Evolutionary conservation across 2,113 vertebrate genomes (phyloP).

Genomic region (Odontesthes bonariensis): DNA sequence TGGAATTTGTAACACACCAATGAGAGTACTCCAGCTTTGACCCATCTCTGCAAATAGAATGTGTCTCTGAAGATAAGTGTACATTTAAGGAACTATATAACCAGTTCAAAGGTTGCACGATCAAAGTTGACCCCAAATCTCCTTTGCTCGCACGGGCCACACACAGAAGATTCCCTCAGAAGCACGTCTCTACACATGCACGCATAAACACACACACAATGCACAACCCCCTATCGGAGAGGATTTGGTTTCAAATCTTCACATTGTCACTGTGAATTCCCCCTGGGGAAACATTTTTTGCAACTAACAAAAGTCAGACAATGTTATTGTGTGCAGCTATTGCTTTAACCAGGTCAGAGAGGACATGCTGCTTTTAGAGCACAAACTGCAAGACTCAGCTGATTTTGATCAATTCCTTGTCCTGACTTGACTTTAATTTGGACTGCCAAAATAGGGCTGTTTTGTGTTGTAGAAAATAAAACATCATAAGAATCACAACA

Average conservation of each 20-base stretch:
- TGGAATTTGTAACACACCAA: constrained; percentile 72
- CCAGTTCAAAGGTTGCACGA: constrained; percentile 19
- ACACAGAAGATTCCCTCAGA: constrained; percentile 1
- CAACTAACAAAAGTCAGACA: constrained; percentile 43
- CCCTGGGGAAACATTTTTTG: constrained; percentile 19
- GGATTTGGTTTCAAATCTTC: constrained; percentile 27
- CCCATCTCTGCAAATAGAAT: constrained; percentile 57
- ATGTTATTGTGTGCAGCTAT: constrained; percentile 2
- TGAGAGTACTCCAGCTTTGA: constrained; percentile 61
- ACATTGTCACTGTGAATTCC: constrained; percentile 32
- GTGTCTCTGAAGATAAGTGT: constrained; percentile 69
- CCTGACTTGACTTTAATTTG: neutral
- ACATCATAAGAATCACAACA: neutral
- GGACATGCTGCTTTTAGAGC: constrained; percentile 25
- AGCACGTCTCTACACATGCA: neutral
- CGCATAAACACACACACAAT: neutral
- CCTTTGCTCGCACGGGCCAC: neutral
- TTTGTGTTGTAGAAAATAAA: neutral
- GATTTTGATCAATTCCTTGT: constrained; percentile 45
- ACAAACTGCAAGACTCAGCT: constrained; percentile 32
- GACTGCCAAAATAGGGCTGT: neutral
- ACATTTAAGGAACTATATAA: constrained; percentile 56
- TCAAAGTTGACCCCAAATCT: constrained; percentile 7
- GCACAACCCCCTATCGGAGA: neutral
- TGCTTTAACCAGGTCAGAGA: constrained; percentile 34